Base-by-base conservation (phyloP, 2,888 invertebrate species). In the Heliconius ethilla region DNA sequence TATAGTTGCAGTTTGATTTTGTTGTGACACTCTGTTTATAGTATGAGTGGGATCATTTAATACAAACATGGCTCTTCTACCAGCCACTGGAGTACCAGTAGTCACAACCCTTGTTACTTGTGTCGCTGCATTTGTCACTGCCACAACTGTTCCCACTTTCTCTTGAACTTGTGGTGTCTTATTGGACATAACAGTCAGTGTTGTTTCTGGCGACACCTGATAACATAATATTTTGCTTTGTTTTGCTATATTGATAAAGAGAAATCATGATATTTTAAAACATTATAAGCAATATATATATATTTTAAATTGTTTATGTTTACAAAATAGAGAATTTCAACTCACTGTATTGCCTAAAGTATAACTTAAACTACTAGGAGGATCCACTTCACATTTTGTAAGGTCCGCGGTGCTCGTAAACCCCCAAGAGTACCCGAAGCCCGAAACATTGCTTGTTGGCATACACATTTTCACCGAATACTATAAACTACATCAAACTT, bases 381-480 rank as follows among this genome's bases (percentile, higher is more conserved):
- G 92, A 79, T 95, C 95, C 86, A 94, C 94, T 85, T 95, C 95
- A 82, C 89, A 91, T 85, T 95, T 95, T 75, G 93, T 92, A 81
- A 94, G 93, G 82, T 95, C 95, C 66, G 94, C 93, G 25, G 94
- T 87, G 81, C 93, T 93, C 80, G 94, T 92, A 85, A 95, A 95
- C 82, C 94, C 94, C 95, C 95, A 95, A 81, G 94, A 92, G 85
- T 95, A 95, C 75, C 94, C 94, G 87, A 95, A 94, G 81, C 94
- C 94, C 86, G 94, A 90, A 80, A 94, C 94, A 91, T 94, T 95
- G 82, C 91, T 94, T 85, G 94, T 95, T 83, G 94, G 94, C 94
- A 95, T 95, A 92, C 94, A 95, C 95, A 95, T 95, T 88, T 91
- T 95, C 84, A 86, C 83, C 82, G 79, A 83, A 84, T 81, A 83